Conservation (phyloP, 2,797 vertebrate genomes). For the Bufotes viridis region DNA sequence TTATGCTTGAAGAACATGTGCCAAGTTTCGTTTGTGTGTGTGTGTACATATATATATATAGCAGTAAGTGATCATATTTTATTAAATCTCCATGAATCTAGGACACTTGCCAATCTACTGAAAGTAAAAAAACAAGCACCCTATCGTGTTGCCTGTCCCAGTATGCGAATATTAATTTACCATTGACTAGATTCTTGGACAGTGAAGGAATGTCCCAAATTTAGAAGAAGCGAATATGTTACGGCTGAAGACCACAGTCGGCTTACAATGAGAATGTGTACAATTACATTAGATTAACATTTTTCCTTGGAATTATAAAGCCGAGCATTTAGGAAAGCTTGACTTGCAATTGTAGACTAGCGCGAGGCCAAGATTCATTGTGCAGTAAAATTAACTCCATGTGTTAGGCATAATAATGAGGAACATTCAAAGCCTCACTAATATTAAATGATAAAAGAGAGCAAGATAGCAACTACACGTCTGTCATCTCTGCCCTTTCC, state of each 20-base stretch:
- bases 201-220: not conserved
- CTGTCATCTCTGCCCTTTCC: conserved; percentile 18
- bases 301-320: conserved; percentile 14
- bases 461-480: conserved; percentile 14
- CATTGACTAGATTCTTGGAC: too few relatives aligned
- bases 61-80: not conserved
- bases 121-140: not conserved
- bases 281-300: conserved; percentile 15
- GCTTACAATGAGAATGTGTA: not conserved
- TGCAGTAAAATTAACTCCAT: conserved; percentile 22
- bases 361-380: not conserved
- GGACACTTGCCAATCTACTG: not conserved
- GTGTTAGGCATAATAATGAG: conserved; percentile 9
- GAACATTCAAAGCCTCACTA: not conserved
- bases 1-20: too few relatives aligned
- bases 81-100: not conserved
- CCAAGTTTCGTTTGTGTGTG: too few relatives aligned
- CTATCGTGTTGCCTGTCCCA: not conserved
- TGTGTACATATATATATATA: too few relatives aligned
- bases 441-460: conserved; percentile 16
- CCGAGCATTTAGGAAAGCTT: not conserved
- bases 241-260: not conserved
- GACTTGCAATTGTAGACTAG: not conserved
- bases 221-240: not conserved
- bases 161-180: not conserved